Conservation (phyloP, 1,140 invertebrate species). For the Eupristina koningsbergeri region DNA sequence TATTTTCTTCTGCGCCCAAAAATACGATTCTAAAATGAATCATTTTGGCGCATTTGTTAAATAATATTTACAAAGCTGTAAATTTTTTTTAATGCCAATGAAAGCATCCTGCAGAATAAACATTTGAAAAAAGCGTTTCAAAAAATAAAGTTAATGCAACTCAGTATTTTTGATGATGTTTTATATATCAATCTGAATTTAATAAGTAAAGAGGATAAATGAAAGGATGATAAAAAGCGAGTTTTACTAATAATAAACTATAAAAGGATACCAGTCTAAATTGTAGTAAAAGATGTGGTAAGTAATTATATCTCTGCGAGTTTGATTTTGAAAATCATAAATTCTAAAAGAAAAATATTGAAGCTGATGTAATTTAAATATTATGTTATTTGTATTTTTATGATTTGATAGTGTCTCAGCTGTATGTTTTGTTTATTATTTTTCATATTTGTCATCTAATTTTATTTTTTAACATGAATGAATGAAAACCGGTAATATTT, state of each 20-base stretch:
- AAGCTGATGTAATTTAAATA: not conserved
- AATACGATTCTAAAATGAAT: not conserved
- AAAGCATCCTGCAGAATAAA: not conserved
- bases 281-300: not conserved
- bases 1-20: not conserved
- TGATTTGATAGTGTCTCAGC: not conserved
- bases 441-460: not conserved
- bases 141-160: not conserved
- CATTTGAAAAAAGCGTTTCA: not conserved
- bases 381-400: not conserved
- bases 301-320: not conserved
- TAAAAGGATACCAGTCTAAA: not conserved
- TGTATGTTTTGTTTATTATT: not conserved
- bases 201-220: not conserved
- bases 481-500: not conserved
- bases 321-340: not conserved
- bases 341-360: not conserved
- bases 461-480: not conserved
- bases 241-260: not conserved
- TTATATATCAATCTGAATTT: conserved; percentile 17
- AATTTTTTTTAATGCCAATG: not conserved
- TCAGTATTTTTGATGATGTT: not conserved
- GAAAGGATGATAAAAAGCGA: not conserved
- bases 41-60: not conserved
- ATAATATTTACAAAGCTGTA: not conserved